These are phyloP conservation scores for Nomada lathburiana DNA, from an alignment of 2,888 invertebrate genomes.

Conservation along the genomic window DNA sequence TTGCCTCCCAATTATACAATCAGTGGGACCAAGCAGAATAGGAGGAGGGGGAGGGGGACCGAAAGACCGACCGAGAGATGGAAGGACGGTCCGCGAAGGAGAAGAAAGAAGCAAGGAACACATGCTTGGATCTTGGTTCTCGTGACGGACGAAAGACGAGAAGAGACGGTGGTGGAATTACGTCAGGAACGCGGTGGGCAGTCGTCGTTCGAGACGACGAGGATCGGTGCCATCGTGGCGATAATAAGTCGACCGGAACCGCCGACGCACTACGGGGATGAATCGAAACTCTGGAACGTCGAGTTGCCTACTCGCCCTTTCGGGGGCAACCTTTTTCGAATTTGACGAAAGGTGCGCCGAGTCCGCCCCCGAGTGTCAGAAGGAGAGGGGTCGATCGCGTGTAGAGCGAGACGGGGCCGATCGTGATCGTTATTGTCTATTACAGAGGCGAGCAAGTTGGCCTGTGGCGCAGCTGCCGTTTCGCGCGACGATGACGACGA, in stretches of 20 bases:
- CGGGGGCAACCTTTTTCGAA: not conserved
- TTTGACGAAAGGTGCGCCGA: slow-evolving; percentile 3
- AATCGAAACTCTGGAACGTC: slow-evolving; percentile 23
- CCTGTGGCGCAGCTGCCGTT: slow-evolving; percentile 68
- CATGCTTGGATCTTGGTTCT: slow-evolving; percentile 44
- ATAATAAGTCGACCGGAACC: slow-evolving; percentile 58
- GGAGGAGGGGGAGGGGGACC: slow-evolving; percentile 21
- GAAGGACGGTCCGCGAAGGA: slow-evolving; percentile 15
- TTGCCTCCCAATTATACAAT: slow-evolving; percentile 84
- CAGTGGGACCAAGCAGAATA: slow-evolving; percentile 71
- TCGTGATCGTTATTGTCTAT: slow-evolving; percentile 79
- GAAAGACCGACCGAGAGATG: slow-evolving; percentile 33
- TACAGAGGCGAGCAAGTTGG: slow-evolving; percentile 69
- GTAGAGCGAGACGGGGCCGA: slow-evolving; percentile 49
- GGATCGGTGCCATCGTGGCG: slow-evolving; percentile 59
- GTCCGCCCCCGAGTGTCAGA: slow-evolving; percentile 23
- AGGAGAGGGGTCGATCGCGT: slow-evolving; percentile 20
- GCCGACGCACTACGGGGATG: slow-evolving; percentile 20
- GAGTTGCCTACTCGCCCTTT: not conserved
- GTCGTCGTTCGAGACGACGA: slow-evolving; percentile 50
- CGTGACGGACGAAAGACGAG: slow-evolving; percentile 54
- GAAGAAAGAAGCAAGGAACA: slow-evolving; percentile 47
- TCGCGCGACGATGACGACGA: slow-evolving; percentile 59
- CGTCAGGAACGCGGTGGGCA: slow-evolving; percentile 69
- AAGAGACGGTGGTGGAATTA: slow-evolving; percentile 68